Conservation (phyloP, 2,113 vertebrate species). For the Desmodus rotundus region DNA sequence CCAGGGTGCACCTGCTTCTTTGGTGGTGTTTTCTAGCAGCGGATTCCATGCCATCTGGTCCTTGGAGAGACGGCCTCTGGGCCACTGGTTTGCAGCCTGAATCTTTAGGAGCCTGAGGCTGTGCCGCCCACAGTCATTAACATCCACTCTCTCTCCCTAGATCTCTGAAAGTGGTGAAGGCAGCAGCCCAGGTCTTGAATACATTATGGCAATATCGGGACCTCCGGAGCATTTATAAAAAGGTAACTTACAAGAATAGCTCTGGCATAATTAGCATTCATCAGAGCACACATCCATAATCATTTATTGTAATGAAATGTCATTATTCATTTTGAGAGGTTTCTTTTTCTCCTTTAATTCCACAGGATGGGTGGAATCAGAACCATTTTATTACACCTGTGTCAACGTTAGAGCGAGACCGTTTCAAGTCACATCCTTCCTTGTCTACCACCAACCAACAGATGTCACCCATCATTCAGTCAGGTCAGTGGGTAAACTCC, state of each 20-base stretch:
- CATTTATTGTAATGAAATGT: conserved; percentile 33
- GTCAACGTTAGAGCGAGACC: conserved; percentile 93
- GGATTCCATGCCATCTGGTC: background rate
- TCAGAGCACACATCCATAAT: background rate
- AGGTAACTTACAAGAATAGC: conserved; percentile 83
- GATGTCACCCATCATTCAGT: conserved; percentile 95
- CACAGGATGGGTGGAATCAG: conserved; percentile 97
- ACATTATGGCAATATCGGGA: conserved; percentile 98
- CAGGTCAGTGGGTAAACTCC: conserved; percentile 82
- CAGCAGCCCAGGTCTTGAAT: conserved; percentile 96
- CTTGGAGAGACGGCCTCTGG: background rate
- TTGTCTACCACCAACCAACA: conserved; percentile 91
- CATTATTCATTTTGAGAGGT: conserved; percentile 52
- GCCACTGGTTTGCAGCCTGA: background rate
- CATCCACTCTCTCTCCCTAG: conserved; percentile 74
- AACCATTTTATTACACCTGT: conserved; percentile 98
- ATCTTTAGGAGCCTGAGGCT: background rate
- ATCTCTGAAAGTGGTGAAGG: conserved; percentile 97
- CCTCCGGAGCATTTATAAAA: conserved; percentile 98
- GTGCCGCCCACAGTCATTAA: background rate
- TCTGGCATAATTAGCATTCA: conserved; percentile 21
- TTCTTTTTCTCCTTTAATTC: conserved; percentile 52
- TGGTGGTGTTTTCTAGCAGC: background rate
- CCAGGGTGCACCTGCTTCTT: background rate
- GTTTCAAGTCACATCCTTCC: conserved; percentile 95